A percentile compares a stretch with the other conserved stretches of the same genome.
These are phyloP conservation scores for Torymus tubicola DNA, from an alignment of 2,888 invertebrate species.

Conservation along the genomic window DNA sequence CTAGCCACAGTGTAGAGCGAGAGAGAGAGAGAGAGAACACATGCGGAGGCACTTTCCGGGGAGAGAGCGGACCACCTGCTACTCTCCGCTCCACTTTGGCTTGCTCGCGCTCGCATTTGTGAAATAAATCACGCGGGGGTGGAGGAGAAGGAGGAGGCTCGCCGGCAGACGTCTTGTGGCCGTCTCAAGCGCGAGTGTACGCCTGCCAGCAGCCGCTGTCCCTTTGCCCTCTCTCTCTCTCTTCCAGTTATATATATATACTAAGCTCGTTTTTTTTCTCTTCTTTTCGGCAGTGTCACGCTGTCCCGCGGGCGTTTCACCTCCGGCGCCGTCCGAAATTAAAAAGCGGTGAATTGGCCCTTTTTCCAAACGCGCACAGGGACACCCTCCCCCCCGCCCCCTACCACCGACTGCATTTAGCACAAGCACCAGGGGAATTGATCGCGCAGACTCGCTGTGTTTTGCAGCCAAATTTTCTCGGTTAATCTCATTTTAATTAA, in stretches of 20 bases:
- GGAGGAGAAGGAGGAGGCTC: background rate
- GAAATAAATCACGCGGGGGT: conserved; percentile 49
- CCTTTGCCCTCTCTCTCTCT: background rate
- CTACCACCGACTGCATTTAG: too few species aligned
- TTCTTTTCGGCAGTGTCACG: conserved; percentile 25
- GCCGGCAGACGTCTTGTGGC: conserved; percentile 19
- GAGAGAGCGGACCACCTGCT: conserved; percentile 38
- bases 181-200: background rate
- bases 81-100: conserved; percentile 23
- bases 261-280: background rate
- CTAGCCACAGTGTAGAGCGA: background rate
- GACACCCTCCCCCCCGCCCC: too few species aligned
- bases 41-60: background rate
- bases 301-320: background rate
- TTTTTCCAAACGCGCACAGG: conserved; percentile 2
- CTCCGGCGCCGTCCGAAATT: conserved; percentile 16
- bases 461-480: too few species aligned
- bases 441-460: too few species aligned
- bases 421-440: too few species aligned
- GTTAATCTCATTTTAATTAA: too few species aligned
- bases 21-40: too few species aligned
- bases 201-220: background rate
- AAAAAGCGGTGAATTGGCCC: conserved; percentile 38
- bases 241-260: too few species aligned
- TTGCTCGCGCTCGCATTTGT: conserved; percentile 5